Conservation (phyloP, 92 coral and sea anemone species). For the Heliopora coerulea region DNA sequence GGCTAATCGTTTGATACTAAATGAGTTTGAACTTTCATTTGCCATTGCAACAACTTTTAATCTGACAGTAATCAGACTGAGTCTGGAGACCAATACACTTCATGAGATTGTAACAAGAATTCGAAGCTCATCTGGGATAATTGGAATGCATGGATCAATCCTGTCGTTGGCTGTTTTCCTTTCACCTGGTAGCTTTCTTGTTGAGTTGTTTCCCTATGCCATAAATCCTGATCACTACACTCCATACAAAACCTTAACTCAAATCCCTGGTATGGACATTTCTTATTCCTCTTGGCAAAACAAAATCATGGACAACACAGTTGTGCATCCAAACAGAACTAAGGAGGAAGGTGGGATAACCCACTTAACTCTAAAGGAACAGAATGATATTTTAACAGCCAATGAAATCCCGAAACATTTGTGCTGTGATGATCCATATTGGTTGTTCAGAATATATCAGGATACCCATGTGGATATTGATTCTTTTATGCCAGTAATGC, state of each 20-base stretch:
- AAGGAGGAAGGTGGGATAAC: slow-evolving; percentile 86
- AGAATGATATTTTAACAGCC: slow-evolving; percentile 49
- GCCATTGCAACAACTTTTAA: slow-evolving; percentile 70
- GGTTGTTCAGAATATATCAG: slow-evolving; percentile 94
- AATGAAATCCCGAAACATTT: slow-evolving; percentile 72
- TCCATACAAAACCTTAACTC: slow-evolving; percentile 80
- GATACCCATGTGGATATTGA: slow-evolving; percentile 79
- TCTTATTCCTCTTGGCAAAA: slow-evolving; percentile 79
- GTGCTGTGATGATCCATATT: slow-evolving; percentile 82
- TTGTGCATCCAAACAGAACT: slow-evolving; percentile 73
- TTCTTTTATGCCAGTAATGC: slow-evolving; percentile 57
- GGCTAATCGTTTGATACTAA: slow-evolving; percentile 73
- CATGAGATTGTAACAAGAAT: slow-evolving; percentile 62
- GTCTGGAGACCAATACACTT: slow-evolving; percentile 79
- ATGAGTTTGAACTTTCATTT: slow-evolving; percentile 73
- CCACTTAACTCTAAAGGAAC: slow-evolving; percentile 68
- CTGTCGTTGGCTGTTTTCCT: slow-evolving; percentile 82
- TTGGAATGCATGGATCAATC: slow-evolving; percentile 97
- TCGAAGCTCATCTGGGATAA: slow-evolving; percentile 68
- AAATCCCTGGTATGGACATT: slow-evolving; percentile 68
- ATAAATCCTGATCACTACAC: slow-evolving; percentile 70
- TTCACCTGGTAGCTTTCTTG: slow-evolving; percentile 60
- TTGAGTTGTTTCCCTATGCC: slow-evolving; percentile 91
- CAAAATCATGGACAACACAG: slow-evolving; percentile 67
- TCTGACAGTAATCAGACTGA: slow-evolving; percentile 65